Base-by-base conservation (phyloP, 2,888 invertebrate genomes). In the Onthophagus sagittarius region DNA sequence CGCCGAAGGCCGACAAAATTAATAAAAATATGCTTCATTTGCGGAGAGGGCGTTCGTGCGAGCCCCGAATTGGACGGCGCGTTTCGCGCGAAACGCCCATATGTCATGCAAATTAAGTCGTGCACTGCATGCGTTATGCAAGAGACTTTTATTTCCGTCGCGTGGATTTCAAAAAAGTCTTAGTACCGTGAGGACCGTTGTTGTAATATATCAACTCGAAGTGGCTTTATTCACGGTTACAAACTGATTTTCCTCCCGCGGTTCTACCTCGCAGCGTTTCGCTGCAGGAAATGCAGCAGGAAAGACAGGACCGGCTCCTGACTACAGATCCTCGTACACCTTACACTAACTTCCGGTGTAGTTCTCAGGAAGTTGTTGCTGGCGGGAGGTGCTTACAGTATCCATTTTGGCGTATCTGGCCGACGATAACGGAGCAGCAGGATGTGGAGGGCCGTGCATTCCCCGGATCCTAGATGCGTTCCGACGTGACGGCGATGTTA, bases 71-170 rank as follows among this genome's bases (percentile, higher is more conserved):
- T 65, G 73, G 53, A 15, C 71, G 63, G 65, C 73, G 70, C 70
- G 70, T 73, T 73, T 73, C 71, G 70, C 70, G 23, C 67, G 32
- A 65, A 70, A 71, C 73, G 70, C 53, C 73, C 62, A 71, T 73
- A 73, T 70, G 70, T 73, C 73, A 73, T 73, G 73, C 71, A 73
- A 73, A 73, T 73, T 71, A 65, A 73, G 63, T 71, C 73, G 73
- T 64, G 32, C 64, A 64, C 62, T 71, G 71, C 71, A 73, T 73
- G 65, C 53, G 70, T 71, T 71, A 71, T 71, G 70, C 62, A 64
- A 23, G 32, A 73, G 67, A 67, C 39, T 73, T 73, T 73, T 73
- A 73, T 73, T 73, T 73, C 71, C 32, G 53, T 73, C 64, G 73
- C 73, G 73, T 73, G 73, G 39, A 7, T 9, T 7, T 53, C 39